These are phyloP conservation scores for Boleophthalmus pectinirostris DNA, from an alignment of 2,113 vertebrate species.

Conservation along the genomic window DNA sequence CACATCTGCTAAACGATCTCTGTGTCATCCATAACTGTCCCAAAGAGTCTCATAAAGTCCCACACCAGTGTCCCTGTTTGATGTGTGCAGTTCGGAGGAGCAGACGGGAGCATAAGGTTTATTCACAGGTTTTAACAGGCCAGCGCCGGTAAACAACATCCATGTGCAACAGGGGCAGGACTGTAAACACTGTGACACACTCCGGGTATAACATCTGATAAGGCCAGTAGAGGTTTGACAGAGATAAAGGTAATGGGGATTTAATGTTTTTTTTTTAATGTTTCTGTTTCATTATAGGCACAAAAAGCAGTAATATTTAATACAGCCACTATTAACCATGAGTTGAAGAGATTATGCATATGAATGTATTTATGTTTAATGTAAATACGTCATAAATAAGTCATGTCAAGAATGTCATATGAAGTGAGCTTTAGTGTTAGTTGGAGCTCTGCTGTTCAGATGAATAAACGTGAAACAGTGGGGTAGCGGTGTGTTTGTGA, in stretches of 20 bases:
- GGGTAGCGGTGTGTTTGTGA: conserved; percentile 4
- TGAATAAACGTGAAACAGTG: conserved; percentile 1
- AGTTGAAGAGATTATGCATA: conserved; percentile 19
- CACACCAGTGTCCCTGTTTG: conserved; percentile 54
- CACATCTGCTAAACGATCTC: conserved; percentile 60
- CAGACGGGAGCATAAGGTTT: background rate
- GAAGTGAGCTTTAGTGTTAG: background rate
- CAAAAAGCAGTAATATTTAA: background rate
- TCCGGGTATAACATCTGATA: conserved; percentile 66
- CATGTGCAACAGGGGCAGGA: conserved; percentile 40
- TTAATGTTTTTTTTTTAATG: background rate
- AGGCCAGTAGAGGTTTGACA: conserved; percentile 23
- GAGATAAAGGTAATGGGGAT: background rate
- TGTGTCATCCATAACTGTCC: conserved; percentile 50
- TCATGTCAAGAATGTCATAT: conserved; percentile 8
- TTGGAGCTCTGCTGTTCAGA: background rate
- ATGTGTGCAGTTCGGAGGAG: conserved; percentile 54
- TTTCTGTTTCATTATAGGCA: background rate
- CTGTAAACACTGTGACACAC: conserved; percentile 46
- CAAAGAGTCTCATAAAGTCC: conserved; percentile 61
- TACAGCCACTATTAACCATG: background rate
- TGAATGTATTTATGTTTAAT: background rate
- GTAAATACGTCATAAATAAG: conserved; percentile 13
- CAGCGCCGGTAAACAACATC: conserved; percentile 47
- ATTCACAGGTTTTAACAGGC: conserved; percentile 39